Evolutionary conservation across 2,113 vertebrate species (phyloP), one percentile per base, ranked within the genome.

Genomic region (Camelus dromedarius): DNA sequence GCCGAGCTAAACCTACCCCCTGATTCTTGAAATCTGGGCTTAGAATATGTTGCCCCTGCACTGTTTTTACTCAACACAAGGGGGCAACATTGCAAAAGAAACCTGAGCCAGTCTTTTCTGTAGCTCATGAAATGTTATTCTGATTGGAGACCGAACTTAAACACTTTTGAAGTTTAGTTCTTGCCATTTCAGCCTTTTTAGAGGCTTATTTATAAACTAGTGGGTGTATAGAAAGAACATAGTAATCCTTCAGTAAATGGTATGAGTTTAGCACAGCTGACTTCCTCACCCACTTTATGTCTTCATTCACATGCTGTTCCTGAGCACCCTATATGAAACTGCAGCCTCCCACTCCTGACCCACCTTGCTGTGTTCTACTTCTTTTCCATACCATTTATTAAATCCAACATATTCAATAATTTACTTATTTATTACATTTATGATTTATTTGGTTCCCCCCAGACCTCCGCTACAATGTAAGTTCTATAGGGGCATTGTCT

Each of bases 21-120:
- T 42, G 38, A 42, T 42, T 22, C 38, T 54, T 60, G 81, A 60
- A 58, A 60, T 91, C 56, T 38, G 20, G 48, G 60, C 12, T 82
- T 42, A 84, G 20, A 16, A 20, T 6, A 19, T 60, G 18, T 84
- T 52, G 16, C 28, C 24, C 67, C 35, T 95, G 76, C 67, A 91
- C 60, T 96, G 38, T 48, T 95, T 42, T 58, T 19, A 46, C 8
- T 85, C 0, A 58, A 26, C 97, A 96, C 92, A 26, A 89, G 95
- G 15, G 26, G 89, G 77, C 89, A 96, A 82, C 81, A 96, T 93
- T 95, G 93, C 48, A 72, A 94, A 96, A 79, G 54, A 79, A 96
- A 97, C 11, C 35, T 20, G 52, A 91, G 92, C 30, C 22, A 62
- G 32, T 26, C 9, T 73, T 30, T 28, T 30, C 54, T 2, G 9